Evolutionary conservation across 2,888 invertebrate species (phyloP).

Genomic region (Synergus gifuensis): DNA sequence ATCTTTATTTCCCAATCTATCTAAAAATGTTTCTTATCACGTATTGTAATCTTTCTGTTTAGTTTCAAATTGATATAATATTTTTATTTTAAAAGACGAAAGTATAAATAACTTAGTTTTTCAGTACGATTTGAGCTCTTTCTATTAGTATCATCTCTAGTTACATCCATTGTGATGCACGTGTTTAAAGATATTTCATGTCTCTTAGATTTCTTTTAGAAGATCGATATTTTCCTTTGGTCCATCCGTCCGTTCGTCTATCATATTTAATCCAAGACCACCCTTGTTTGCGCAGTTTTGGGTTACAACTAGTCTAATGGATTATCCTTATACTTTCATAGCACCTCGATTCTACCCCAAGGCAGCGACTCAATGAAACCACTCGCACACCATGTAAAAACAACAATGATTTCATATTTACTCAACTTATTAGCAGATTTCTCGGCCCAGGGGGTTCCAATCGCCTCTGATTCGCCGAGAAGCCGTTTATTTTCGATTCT

Average conservation of each 20-base stretch:
- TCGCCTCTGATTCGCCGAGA: constrained; percentile 48
- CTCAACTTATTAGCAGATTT: constrained; percentile 71
- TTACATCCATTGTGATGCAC: constrained; percentile 50
- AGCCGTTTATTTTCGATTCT: constrained; percentile 55
- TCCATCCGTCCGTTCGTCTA: constrained; percentile 56
- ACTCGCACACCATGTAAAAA: constrained; percentile 65
- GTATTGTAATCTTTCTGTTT: not conserved
- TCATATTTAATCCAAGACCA: constrained; percentile 73
- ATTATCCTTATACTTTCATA: constrained; percentile 72
- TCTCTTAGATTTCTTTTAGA: constrained; percentile 51
- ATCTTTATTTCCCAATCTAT: not conserved
- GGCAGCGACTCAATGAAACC: constrained; percentile 58
- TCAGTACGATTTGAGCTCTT: constrained; percentile 12
- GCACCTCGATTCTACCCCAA: constrained; percentile 56
- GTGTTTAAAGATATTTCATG: constrained; percentile 56
- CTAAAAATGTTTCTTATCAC: not conserved
- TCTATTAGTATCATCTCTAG: constrained; percentile 18
- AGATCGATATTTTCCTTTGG: constrained; percentile 44
- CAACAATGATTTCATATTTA: constrained; percentile 72
- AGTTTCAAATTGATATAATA: not conserved
- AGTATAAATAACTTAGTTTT: not conserved
- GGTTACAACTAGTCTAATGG: constrained; percentile 76
- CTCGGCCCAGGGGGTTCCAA: constrained; percentile 47
- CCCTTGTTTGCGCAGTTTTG: constrained; percentile 75
- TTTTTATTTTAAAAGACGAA: not conserved